A percentile compares a stretch with the other conserved stretches of the same genome.
Conservation (phyloP, 1,140 invertebrate genomes). For the Papilio aristodemus region DNA sequence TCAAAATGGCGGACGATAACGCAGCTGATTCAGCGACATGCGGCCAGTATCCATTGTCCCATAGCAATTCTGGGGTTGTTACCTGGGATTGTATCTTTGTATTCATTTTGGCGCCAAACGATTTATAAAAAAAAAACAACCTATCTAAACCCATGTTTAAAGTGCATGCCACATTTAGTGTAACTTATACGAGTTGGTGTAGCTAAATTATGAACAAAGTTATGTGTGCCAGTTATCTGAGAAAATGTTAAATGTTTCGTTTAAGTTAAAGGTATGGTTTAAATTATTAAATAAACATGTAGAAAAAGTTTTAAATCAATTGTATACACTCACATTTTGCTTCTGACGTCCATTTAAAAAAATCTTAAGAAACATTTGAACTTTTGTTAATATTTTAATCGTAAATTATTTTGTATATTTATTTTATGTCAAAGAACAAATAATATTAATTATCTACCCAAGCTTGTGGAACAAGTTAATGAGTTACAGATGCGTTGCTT, state of each 20-base stretch:
- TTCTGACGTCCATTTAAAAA: too few relatives aligned
- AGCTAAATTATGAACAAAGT: background rate
- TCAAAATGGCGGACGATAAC: slow-evolving; percentile 21
- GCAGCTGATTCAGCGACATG: slow-evolving; percentile 26
- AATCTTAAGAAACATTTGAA: too few relatives aligned
- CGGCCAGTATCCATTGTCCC: slow-evolving; percentile 30
- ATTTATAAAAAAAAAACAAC: background rate
- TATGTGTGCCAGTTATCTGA: background rate
- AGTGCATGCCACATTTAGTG: slow-evolving; percentile 3
- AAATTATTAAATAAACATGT: too few relatives aligned
- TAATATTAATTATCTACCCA: too few relatives aligned
- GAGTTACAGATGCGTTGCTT: too few relatives aligned
- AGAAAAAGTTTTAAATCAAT: too few relatives aligned
- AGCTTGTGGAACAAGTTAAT: too few relatives aligned
- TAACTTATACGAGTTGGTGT: slow-evolving; percentile 11
- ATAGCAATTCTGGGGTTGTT: slow-evolving; percentile 12
- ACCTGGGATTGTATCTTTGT: slow-evolving; percentile 30
- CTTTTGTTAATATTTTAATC: too few relatives aligned
- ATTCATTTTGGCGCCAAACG: slow-evolving; percentile 27
- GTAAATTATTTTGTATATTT: too few relatives aligned
- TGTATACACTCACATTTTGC: too few relatives aligned
- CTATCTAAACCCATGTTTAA: background rate
- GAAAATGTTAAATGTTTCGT: background rate
- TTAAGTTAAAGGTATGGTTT: too few relatives aligned
- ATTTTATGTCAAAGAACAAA: too few relatives aligned